These are phyloP conservation scores for Sebastes iracundus DNA, from an alignment of 2,797 vertebrate species.

Conservation along the genomic window DNA sequence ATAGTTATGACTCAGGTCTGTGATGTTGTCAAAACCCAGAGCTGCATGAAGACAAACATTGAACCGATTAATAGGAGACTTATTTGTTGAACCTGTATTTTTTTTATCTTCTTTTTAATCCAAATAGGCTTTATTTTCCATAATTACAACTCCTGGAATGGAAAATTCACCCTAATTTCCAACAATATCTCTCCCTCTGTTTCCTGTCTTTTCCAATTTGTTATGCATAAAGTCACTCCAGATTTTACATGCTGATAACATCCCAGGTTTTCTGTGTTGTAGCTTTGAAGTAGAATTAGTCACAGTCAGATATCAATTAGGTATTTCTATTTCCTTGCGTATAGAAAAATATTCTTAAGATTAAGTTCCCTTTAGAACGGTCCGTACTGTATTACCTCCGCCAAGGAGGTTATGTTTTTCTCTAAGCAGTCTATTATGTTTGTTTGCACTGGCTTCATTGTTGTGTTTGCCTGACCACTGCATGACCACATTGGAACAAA, in stretches of 20 bases:
- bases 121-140: constrained; percentile 12
- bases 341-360: neutral
- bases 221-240: neutral
- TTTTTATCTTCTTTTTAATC: neutral
- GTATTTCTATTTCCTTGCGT: neutral
- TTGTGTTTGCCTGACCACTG: constrained; percentile 58
- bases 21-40: neutral
- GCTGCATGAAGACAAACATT: neutral
- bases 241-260: constrained; percentile 17
- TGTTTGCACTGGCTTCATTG: constrained; percentile 54
- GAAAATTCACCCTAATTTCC: constrained; percentile 17
- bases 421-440: constrained; percentile 14
- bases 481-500: constrained; percentile 54
- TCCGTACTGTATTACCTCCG: neutral
- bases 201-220: constrained; percentile 23
- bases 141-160: constrained; percentile 17
- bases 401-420: neutral
- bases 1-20: neutral
- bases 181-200: constrained; percentile 29
- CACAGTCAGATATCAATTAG: neutral
- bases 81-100: neutral
- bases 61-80: neutral
- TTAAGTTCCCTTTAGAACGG: constrained; percentile 8
- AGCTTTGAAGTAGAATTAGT: neutral
- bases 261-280: neutral